phyloP scores from a whole-genome alignment of 2,888 invertebrate species.

The Cataglyphis cursor region DNA sequence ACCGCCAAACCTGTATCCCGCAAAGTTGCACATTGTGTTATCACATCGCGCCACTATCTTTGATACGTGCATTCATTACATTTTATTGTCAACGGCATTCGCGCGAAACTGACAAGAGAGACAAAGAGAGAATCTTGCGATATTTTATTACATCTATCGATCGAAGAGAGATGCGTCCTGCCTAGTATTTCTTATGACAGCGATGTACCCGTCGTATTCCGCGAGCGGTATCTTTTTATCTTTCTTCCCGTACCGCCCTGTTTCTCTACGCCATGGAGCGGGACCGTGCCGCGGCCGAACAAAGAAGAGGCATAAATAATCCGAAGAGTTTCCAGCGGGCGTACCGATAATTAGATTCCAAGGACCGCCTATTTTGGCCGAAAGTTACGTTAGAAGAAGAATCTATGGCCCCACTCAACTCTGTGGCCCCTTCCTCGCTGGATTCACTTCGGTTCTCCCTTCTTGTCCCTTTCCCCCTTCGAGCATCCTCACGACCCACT shows the following conservation, averaged over 20 bases:
- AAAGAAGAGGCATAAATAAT: constrained; percentile 81
- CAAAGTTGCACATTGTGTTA: background rate
- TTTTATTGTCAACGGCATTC: background rate
- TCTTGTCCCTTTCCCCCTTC: constrained; percentile 35
- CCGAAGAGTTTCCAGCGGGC: constrained; percentile 75
- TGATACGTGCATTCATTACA: background rate
- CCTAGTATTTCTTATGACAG: constrained; percentile 61
- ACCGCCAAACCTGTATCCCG: background rate
- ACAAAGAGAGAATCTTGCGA: constrained; percentile 17
- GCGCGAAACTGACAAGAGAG: background rate
- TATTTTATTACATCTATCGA: constrained; percentile 43
- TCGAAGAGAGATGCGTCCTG: constrained; percentile 54
- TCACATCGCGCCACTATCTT: background rate
- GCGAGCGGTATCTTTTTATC: constrained; percentile 60
- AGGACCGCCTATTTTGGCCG: constrained; percentile 79
- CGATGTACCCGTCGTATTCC: constrained; percentile 37
- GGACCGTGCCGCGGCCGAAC: constrained; percentile 68
- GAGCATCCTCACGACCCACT: constrained; percentile 69
- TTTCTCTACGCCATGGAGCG: constrained; percentile 26
- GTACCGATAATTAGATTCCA: constrained; percentile 82
- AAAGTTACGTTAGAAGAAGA: constrained; percentile 78
- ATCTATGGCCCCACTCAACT: constrained; percentile 67
- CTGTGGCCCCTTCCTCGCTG: constrained; percentile 45
- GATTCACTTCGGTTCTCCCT: constrained; percentile 48
- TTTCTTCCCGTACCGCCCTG: constrained; percentile 36